Base-by-base conservation (phyloP, 1,140 invertebrate genomes). In the Saccostrea cuccullata region DNA sequence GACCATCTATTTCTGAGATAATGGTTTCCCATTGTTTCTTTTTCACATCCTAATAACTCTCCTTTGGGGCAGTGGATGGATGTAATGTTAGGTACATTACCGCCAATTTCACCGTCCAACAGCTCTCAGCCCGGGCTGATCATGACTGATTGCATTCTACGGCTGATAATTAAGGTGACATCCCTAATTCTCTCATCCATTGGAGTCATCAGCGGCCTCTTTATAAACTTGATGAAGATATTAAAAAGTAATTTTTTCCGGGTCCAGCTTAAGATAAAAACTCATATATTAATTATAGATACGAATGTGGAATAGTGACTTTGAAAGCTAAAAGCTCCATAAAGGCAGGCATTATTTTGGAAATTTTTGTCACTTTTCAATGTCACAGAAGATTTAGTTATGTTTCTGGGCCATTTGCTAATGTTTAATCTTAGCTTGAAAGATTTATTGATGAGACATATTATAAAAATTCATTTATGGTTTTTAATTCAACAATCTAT, bases 1-100 rank as follows among this genome's bases (percentile, higher is more conserved):
- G 70, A 77, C 70, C 70, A 11, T 36, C 15, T 26, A 77, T 77
- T 26, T 30, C 58, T 23, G 70, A 36, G 70, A 26, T 77, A 77
- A 77, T 77, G 70, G 26, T 77, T 77, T 77, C 26, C 23, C 70
- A 77, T 77, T 77, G 70, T 77, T 77, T 77, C 70, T 77, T 17
- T 77, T 77, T 77, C 70, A 77, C 26, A 77, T 12, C 70, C 70
- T 36, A 77, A 77, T 77, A 77, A 77, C 9, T 26, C 23, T 30
- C 70, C 70, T 77, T 36, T 77, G 70, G 70, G 70, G 70, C 70
- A 3, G 12, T 77, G 23, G 23, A 36, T 77, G 13, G 12, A 9
- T 26, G 70, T 77, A 77, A 77, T 77, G 70, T 20, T 15, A 36
- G 70, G 23, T 36, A 77, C 70, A 77, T 77, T 77, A 77, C 70